Base-by-base conservation (phyloP, 2,888 invertebrate species). In the Apotomis turbidana region DNA sequence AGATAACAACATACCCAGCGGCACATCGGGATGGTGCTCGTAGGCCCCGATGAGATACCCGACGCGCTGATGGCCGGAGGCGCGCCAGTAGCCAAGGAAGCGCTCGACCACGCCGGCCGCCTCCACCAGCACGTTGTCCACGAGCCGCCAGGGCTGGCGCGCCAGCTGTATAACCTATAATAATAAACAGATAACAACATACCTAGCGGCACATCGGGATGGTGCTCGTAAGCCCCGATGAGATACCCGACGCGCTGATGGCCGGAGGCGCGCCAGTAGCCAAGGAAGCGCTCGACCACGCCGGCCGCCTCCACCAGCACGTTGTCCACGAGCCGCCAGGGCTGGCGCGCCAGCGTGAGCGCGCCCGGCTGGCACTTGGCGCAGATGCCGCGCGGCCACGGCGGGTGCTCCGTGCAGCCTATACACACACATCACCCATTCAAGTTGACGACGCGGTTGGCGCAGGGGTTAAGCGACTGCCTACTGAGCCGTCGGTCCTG, bases 341-440 rank as follows among this genome's bases (percentile, higher is more conserved):
- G 94, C 95, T 99, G 99, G 83, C 98, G 95, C 91, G 97, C 98
- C 61, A 99, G 95, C 38, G 99, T 99, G 79, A 99, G 96, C 54
- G 99, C 99, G 86, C 97, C 98, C 12, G 99, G 99, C 90, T 99
- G 99, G 90, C 99, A 99, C 93, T 98, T 97, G 60, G 99, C 99
- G 92, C 99, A 99, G 85, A 99, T 98, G 78, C 99, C 99, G 89
- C 97, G 97, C 71, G 99, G 99, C 98, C 99, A 99, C 76, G 99
- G 99, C 68, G 97, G 97, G 94, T 99, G 99, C 87, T 98, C 98
- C 81, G 96, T 96, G 88, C 99, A 99, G 3, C 99, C 94, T 91
- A 78, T 1, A 36, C 0, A 38, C 41, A 64, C 38, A 3, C 61
- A 44, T 9, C 49, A 49, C 9, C 49, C 1, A 44, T 44, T 44